Evolutionary conservation across 2,113 vertebrate genomes (phyloP).

Genomic region (Leuciscus idus): DNA sequence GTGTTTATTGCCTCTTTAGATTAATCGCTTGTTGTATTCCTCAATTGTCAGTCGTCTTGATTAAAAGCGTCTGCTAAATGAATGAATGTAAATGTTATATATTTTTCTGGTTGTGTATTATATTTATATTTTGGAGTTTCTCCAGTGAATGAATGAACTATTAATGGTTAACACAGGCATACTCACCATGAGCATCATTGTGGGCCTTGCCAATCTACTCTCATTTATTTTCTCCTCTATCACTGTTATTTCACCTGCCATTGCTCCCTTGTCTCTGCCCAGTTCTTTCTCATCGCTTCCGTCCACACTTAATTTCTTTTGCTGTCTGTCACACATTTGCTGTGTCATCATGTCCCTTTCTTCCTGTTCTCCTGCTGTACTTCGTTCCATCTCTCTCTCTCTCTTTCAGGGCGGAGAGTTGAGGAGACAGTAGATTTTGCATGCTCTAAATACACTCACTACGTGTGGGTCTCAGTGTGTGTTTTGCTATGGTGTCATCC

Average conservation of each 20-base stretch:
- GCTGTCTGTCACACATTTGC: conserved; percentile 51
- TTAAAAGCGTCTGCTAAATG: too few species aligned
- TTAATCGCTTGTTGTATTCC: too few species aligned
- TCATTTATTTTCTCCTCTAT: background rate
- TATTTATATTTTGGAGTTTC: too few species aligned
- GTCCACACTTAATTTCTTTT: conserved; percentile 49
- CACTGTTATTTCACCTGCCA: background rate
- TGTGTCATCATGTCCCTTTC: conserved; percentile 49
- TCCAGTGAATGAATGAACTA: too few species aligned
- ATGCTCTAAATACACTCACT: conserved; percentile 78
- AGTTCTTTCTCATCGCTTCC: conserved; percentile 39
- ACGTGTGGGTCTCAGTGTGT: conserved; percentile 57
- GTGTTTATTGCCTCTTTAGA: background rate
- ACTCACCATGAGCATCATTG: too few species aligned
- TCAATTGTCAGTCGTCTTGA: too few species aligned
- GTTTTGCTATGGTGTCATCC: conserved; percentile 68
- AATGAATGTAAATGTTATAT: too few species aligned
- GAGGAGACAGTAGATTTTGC: conserved; percentile 77
- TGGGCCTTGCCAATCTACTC: background rate
- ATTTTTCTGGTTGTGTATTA: too few species aligned
- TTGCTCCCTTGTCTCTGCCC: conserved; percentile 21
- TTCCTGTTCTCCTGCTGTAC: conserved; percentile 31
- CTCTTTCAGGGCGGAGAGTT: conserved; percentile 51
- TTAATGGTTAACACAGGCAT: too few species aligned
- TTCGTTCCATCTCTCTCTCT: conserved; percentile 6